Conservation (phyloP, 2,797 vertebrate species). For the Crax fasciolata region DNA sequence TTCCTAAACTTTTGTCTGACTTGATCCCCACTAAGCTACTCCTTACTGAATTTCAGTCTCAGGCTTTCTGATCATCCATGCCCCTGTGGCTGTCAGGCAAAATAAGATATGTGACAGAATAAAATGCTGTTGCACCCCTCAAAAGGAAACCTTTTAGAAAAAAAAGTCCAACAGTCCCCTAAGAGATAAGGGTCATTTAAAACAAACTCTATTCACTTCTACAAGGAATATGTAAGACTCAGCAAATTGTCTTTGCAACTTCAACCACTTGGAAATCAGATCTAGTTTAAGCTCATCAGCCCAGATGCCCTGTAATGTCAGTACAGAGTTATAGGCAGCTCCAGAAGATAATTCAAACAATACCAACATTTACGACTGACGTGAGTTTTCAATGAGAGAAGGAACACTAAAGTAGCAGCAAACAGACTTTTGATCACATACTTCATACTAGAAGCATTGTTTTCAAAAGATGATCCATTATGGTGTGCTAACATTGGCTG, state of each 20-base stretch:
- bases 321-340: background rate
- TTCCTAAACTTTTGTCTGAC: background rate
- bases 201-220: background rate
- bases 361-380: background rate
- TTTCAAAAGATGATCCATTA: background rate
- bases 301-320: background rate
- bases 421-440: background rate
- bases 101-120: background rate
- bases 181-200: background rate
- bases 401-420: background rate
- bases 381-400: background rate
- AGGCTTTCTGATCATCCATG: background rate
- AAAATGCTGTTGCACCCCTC: background rate
- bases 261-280: background rate
- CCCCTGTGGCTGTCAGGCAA: background rate
- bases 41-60: background rate
- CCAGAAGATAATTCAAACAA: background rate
- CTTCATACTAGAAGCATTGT: background rate
- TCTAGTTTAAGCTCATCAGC: background rate
- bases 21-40: background rate
- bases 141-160: background rate
- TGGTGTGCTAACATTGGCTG: background rate
- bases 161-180: background rate
- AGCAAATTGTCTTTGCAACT: background rate
- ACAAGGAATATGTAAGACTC: background rate